Evolutionary conservation across 1,140 invertebrate genomes (phyloP).

Genomic region (Drosophila orena): DNA sequence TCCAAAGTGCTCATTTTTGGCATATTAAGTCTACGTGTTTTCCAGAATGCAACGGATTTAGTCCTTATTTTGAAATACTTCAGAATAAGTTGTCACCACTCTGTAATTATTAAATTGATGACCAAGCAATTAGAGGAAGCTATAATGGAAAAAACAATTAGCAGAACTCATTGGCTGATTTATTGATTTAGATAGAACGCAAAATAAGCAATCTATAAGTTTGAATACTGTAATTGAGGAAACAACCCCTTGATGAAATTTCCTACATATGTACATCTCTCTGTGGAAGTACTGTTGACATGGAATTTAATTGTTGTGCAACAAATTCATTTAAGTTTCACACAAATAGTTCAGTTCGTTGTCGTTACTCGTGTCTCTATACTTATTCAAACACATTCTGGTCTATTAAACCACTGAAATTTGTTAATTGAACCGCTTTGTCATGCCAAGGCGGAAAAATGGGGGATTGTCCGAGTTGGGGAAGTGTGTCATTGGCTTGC

Average conservation of each 20-base stretch:
- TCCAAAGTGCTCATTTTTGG: not conserved
- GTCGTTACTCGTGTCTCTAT: not conserved
- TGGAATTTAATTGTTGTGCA: conserved; percentile 4
- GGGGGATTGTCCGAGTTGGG: conserved; percentile 7
- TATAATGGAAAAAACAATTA: not conserved
- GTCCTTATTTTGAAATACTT: conserved; percentile 85
- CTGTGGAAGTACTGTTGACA: not conserved
- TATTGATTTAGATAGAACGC: too few species aligned
- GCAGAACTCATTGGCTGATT: too few species aligned
- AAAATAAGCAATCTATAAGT: too few species aligned
- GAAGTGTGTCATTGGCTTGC: conserved; percentile 2
- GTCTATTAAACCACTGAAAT: too few species aligned
- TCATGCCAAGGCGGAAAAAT: conserved; percentile 22
- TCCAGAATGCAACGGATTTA: too few species aligned
- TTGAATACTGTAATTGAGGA: too few species aligned
- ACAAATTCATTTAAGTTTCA: conserved; percentile 44
- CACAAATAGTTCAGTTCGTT: not conserved
- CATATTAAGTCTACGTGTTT: too few species aligned
- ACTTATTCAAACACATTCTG: not conserved
- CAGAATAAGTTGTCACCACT: conserved; percentile 47
- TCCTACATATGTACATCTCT: not conserved
- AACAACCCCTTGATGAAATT: not conserved
- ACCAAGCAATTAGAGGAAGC: not conserved
- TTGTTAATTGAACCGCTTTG: conserved; percentile 21
- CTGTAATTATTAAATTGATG: not conserved